A percentile compares a stretch with the other conserved stretches of the same genome.
Evolutionary conservation across 2,113 vertebrate genomes (phyloP).

Genomic region (Australoheros scitulus): DNA sequence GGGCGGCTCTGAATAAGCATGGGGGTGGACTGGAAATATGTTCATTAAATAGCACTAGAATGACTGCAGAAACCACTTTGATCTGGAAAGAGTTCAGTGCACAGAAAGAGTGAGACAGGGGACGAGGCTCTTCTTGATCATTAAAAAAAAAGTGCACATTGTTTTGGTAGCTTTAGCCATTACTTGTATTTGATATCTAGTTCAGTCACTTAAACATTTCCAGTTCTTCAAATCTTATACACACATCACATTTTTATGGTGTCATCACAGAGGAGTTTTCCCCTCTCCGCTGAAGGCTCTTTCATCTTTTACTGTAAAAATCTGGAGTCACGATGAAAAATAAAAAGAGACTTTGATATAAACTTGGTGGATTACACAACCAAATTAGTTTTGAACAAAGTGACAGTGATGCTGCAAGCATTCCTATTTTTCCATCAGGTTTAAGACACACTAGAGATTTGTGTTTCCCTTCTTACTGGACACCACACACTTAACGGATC

Average conservation of each 20-base stretch:
- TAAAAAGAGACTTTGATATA: slow-evolving; percentile 4
- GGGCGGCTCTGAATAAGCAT: slow-evolving; percentile 63
- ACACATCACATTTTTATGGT: background rate
- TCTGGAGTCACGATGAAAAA: background rate
- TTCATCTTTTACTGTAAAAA: background rate
- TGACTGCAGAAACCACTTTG: slow-evolving; percentile 55
- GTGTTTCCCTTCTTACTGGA: background rate
- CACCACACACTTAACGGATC: background rate
- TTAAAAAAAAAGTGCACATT: slow-evolving; percentile 33
- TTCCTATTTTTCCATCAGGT: background rate
- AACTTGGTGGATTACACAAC: background rate
- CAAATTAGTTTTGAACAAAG: background rate
- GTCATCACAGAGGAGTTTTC: background rate
- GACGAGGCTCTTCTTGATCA: slow-evolving; percentile 21
- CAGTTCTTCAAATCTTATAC: background rate
- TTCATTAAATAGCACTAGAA: slow-evolving; percentile 68
- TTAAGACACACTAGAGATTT: background rate
- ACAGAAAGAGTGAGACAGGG: background rate
- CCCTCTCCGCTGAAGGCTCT: background rate
- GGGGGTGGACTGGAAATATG: slow-evolving; percentile 70
- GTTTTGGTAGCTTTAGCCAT: slow-evolving; percentile 12
- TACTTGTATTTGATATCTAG: background rate
- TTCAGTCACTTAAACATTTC: background rate
- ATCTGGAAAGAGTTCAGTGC: slow-evolving; percentile 33
- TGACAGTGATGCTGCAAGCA: background rate